Percentiles rank a stretch among this genome's conserved stretches.
Conservation (phyloP, 2,797 vertebrate species). For the Notolepis coatsorum region DNA sequence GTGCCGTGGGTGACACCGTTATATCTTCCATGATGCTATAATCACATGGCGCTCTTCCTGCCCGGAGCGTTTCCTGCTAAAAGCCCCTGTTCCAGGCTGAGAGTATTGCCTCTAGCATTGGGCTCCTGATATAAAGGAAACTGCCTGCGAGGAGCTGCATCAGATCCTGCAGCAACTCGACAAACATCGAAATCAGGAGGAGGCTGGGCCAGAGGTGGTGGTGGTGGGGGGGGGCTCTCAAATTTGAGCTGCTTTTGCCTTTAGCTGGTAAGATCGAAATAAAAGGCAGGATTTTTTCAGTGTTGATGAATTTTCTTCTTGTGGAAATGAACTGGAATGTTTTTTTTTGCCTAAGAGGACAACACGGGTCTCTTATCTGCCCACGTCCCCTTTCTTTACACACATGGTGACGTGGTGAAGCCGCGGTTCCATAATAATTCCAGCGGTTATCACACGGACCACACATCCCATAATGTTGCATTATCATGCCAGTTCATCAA, state of each 20-base stretch:
- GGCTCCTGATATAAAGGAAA: background rate
- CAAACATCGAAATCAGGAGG: conserved; percentile 38
- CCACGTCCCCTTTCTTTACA: background rate
- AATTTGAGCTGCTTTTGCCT: background rate
- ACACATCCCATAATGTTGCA: background rate
- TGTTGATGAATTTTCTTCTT: conserved; percentile 15
- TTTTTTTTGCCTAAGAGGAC: background rate
- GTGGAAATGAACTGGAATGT: background rate
- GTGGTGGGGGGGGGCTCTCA: background rate
- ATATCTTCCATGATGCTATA: background rate
- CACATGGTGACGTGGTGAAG: conserved; percentile 1
- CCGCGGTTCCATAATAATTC: background rate
- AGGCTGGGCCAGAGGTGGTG: background rate
- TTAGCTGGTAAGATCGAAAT: conserved; percentile 9
- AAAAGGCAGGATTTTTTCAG: conserved; percentile 13
- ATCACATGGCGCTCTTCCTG: background rate
- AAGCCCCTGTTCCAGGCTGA: conserved; percentile 11
- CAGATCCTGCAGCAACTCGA: conserved; percentile 43
- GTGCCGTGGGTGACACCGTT: background rate
- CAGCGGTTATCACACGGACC: background rate
- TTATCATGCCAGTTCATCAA: background rate
- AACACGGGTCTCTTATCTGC: background rate
- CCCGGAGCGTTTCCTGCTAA: background rate
- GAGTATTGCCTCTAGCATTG: conserved; percentile 34
- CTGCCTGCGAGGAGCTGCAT: conserved; percentile 22